A percentile compares a stretch with the other conserved stretches of the same genome.
Conservation (phyloP, 2,113 vertebrate species). For the Sapayoa aenigma region DNA sequence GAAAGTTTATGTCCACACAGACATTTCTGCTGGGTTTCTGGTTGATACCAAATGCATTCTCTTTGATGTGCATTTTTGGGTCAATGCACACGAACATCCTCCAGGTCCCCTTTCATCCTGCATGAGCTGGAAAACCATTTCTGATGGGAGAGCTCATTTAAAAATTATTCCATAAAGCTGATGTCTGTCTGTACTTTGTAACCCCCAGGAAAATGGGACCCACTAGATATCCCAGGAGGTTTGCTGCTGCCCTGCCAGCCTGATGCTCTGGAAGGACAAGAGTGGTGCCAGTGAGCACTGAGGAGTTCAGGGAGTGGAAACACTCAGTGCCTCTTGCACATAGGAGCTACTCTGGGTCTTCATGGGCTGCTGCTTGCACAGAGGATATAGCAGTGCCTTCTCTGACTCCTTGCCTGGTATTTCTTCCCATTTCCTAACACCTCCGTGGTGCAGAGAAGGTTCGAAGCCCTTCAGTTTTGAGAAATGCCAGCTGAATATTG, state of each 20-base stretch:
- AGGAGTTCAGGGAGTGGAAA: not conserved
- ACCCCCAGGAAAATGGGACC: accelerated
- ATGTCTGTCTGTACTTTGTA: not conserved
- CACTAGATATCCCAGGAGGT: not conserved
- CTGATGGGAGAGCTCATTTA: not conserved
- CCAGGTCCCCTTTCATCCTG: conserved; percentile 5
- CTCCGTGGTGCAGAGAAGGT: not conserved
- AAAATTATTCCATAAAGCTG: not conserved
- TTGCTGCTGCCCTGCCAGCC: not conserved
- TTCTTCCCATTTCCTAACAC: not conserved
- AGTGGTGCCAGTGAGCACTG: accelerated
- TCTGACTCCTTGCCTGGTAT: not conserved
- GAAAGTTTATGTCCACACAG: not conserved
- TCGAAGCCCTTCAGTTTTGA: conserved; percentile 3
- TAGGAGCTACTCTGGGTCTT: not conserved
- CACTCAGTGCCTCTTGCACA: accelerated
- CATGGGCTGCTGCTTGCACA: accelerated
- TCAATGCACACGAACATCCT: not conserved
- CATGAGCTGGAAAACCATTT: not conserved
- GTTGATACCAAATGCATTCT: not conserved
- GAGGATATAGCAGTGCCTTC: not conserved
- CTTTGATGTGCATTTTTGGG: conserved; percentile 24
- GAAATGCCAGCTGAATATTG: not conserved
- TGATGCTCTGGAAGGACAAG: accelerated
- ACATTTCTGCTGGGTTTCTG: not conserved